Base-by-base conservation (phyloP, 2,797 vertebrate genomes). In the Sylvilagus floridanus region DNA sequence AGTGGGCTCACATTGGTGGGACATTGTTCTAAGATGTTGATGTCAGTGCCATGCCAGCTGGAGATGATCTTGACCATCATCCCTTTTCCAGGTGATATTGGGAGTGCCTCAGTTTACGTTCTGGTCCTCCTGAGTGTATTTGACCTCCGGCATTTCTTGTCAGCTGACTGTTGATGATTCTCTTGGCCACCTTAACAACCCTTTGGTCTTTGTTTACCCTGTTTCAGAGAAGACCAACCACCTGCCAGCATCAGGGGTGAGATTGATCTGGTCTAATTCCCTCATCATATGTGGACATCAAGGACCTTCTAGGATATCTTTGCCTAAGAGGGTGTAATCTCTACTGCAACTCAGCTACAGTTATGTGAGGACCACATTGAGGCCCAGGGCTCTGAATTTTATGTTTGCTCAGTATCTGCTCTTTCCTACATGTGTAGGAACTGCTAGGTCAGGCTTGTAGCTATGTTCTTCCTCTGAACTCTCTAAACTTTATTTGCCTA, bases 401-500 rank as follows among this genome's bases (percentile, higher is more conserved):
- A 24, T 12, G 11, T 90, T 79, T 69, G 16, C 50, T 69, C 30
- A 4, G 63, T 22, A 8, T 71, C 32, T 63, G 5, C 16, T 63
- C 24, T 93, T 22, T 66, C 71, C 30, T 47, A 24, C 26, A 30
- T 52, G 17, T 68, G 47, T 2, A 77, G 68, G 10, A 91, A 88
- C n/a, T 68, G 8, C 65, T 91, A 19, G 71, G n/a, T 62, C 14
- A 66, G 26, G 10, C 63, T 78, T 78, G 16, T 10, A 69, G 77
- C 71, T 95, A 92, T 83, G 89, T 96, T 95, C 93, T 78, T 93
- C 77, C 71, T 72, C 4, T 66, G 93, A 97, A 94, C 66, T 73
- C 84, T 81, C 84, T 69, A 78, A 95, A 87, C 30, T 95, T 87
- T 88, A 93, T 95, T 96, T 95, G 50, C 79, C 90, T 94, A 81